phyloP scores from a whole-genome alignment of 2,797 vertebrate genomes.

The Aythya fuligula region DNA sequence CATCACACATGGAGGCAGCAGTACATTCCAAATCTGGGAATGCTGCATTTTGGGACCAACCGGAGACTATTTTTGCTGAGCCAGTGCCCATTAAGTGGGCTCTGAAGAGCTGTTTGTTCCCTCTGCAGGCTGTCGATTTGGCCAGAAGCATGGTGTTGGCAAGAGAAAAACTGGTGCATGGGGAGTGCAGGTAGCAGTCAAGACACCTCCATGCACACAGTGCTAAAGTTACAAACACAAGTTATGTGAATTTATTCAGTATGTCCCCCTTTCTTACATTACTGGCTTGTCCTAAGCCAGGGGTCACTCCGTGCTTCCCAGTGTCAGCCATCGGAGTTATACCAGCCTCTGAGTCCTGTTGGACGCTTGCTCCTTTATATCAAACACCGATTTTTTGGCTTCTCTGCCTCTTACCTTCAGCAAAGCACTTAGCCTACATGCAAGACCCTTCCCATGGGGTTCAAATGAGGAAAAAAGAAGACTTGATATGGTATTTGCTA shows the following conservation, averaged over 20 bases:
- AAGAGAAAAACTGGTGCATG: neutral
- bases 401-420: neutral
- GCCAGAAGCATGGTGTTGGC: neutral
- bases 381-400: fast-evolving
- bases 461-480: neutral
- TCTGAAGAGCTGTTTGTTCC: neutral
- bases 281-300: neutral
- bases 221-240: neutral
- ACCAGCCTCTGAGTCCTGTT: neutral
- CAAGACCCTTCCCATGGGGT: neutral
- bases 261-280: neutral
- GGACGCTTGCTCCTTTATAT: neutral
- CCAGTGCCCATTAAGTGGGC: neutral
- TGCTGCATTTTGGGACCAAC: neutral
- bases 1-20: neutral
- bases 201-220: neutral
- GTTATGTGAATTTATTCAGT: neutral
- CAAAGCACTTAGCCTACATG: neutral
- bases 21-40: neutral
- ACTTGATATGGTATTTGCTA: neutral
- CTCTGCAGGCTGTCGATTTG: neutral
- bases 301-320: neutral
- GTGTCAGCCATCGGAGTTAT: neutral
- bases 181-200: fast-evolving
- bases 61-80: neutral